phyloP scores from a whole-genome alignment of 1,140 invertebrate species.

The Lepidostoma basale region DNA sequence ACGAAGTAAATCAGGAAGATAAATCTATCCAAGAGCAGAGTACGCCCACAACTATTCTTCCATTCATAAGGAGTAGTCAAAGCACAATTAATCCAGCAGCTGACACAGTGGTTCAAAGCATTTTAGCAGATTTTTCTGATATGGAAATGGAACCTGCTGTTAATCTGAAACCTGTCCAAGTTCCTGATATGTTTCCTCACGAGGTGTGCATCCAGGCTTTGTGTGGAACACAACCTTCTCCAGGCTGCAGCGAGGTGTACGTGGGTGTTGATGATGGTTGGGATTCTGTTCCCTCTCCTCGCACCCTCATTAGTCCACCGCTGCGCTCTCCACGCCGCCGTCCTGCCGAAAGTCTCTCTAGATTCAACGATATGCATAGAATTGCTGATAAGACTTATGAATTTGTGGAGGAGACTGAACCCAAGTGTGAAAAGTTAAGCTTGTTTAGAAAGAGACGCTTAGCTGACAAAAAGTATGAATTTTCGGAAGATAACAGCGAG shows the following conservation, averaged over 20 bases:
- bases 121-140: constrained; percentile 59
- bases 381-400: constrained; percentile 81
- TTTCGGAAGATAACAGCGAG: constrained; percentile 84
- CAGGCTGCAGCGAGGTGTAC: constrained; percentile 55
- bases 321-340: constrained; percentile 55
- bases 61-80: not conserved
- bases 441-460: constrained; percentile 79
- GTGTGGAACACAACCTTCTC: constrained; percentile 27
- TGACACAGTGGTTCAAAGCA: constrained; percentile 58
- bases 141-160: constrained; percentile 57
- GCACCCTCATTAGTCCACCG: constrained; percentile 58
- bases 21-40: constrained; percentile 44
- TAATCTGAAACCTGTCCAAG: constrained; percentile 54
- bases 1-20: constrained; percentile 49
- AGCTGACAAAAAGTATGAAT: constrained; percentile 92
- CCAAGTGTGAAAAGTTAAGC: constrained; percentile 80
- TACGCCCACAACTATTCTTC: not conserved
- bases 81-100: constrained; percentile 35
- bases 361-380: constrained; percentile 63
- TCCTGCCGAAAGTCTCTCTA: constrained; percentile 59
- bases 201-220: constrained; percentile 58
- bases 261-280: constrained; percentile 58
- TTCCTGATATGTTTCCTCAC: constrained; percentile 58
- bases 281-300: constrained; percentile 59
- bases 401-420: constrained; percentile 81